Conservation (phyloP, 2,797 vertebrate genomes). For the Notamacropus eugenii region DNA sequence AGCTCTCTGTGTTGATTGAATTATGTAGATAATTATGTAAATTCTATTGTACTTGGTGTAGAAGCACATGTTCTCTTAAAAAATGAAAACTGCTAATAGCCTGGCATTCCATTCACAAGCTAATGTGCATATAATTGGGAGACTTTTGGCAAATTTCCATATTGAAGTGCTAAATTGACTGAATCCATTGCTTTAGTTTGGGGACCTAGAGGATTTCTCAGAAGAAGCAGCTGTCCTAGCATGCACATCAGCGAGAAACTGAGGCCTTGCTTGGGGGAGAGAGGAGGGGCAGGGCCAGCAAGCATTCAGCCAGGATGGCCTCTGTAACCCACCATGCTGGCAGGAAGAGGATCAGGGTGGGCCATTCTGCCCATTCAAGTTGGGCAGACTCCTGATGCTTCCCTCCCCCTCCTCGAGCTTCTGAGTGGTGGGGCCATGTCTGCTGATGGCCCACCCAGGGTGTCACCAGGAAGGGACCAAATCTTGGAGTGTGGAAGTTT, state of each 20-base stretch:
- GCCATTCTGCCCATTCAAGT: neutral
- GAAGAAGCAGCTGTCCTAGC: neutral
- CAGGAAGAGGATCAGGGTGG: neutral
- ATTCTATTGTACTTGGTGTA: neutral
- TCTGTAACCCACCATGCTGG: neutral
- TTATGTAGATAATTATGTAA: rapidly evolving
- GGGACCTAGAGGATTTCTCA: neutral
- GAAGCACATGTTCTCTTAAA: neutral
- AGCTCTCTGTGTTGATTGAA: neutral
- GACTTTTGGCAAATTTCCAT: neutral
- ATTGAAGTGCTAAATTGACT: neutral
- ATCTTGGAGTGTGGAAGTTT: neutral
- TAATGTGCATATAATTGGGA: neutral
- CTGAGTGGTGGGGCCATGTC: neutral
- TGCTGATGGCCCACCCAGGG: neutral
- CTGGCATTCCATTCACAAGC: neutral
- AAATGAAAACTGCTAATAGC: neutral
- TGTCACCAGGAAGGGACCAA: neutral
- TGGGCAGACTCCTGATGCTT: neutral
- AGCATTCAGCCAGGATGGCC: neutral
- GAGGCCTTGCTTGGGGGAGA: neutral
- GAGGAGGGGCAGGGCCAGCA: neutral
- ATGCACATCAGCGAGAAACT: neutral
- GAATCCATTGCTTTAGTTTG: neutral
- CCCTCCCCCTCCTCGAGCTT: neutral